A percentile compares a stretch with the other conserved stretches of the same genome.
Conservation (phyloP, 2,797 vertebrate species). For the Poecilia velifera region DNA sequence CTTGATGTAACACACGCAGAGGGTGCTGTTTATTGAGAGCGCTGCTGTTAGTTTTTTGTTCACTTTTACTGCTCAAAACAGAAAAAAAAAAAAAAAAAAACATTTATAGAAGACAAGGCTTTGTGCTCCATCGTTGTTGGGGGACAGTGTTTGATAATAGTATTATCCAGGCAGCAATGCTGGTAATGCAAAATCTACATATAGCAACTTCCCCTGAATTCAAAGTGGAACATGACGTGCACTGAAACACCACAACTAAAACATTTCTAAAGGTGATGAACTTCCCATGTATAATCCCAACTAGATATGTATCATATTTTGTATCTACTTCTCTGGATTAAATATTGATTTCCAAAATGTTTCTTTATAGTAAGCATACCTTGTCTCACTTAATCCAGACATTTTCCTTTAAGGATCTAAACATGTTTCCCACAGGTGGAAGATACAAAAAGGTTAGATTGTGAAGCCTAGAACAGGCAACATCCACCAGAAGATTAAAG, state of each 20-base stretch:
- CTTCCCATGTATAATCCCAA: slow-evolving; percentile 11
- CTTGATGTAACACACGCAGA: slow-evolving; percentile 32
- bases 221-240: slow-evolving; percentile 54
- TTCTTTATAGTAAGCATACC: slow-evolving; percentile 43
- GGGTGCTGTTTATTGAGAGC: slow-evolving; percentile 53
- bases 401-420: neutral
- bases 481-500: neutral
- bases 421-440: neutral
- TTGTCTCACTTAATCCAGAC: slow-evolving; percentile 34
- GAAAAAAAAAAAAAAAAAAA: slow-evolving; percentile 60
- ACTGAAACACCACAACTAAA: slow-evolving; percentile 13
- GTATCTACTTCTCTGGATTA: slow-evolving; percentile 51
- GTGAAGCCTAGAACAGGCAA: neutral
- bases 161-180: slow-evolving; percentile 71
- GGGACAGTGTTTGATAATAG: slow-evolving; percentile 75
- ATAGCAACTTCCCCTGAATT: slow-evolving; percentile 57
- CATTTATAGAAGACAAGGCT: slow-evolving; percentile 66
- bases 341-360: slow-evolving; percentile 63
- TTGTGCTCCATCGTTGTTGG: slow-evolving; percentile 57
- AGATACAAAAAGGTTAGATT: neutral
- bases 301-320: slow-evolving; percentile 49
- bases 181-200: slow-evolving; percentile 56
- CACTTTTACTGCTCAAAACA: slow-evolving; percentile 70
- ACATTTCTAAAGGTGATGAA: slow-evolving; percentile 16
- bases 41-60: slow-evolving; percentile 74